Percentiles rank a stretch among this genome's conserved stretches.
phyloP scores from a whole-genome alignment of 2,113 vertebrate genomes.

The Pteropus alecto region DNA sequence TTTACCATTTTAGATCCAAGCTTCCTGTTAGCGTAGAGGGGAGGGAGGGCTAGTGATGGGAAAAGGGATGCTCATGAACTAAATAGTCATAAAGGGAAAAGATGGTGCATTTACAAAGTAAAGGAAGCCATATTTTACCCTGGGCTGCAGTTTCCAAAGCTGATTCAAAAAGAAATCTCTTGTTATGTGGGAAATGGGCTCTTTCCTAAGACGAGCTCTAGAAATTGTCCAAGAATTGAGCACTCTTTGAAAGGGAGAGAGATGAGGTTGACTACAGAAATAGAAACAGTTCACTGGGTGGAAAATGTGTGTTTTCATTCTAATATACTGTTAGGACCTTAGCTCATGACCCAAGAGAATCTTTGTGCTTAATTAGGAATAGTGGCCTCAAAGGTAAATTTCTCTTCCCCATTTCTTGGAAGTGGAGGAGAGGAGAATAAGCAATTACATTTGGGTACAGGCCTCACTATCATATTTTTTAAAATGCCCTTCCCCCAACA shows the following conservation, averaged over 20 bases:
- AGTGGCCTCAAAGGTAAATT: not conserved
- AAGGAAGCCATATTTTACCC: not conserved
- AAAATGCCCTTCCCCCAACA: not conserved
- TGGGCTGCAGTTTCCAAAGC: not conserved
- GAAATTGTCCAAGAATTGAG: not conserved
- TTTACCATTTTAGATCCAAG: not conserved
- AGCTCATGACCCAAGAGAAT: not conserved
- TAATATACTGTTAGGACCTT: not conserved
- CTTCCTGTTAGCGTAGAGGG: not conserved
- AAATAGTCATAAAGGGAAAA: not conserved
- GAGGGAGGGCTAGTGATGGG: not conserved
- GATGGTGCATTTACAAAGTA: not conserved
- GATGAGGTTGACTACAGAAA: not conserved
- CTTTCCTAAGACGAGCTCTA: not conserved
- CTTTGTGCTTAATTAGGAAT: not conserved
- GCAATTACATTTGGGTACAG: not conserved
- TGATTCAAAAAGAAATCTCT: constrained; percentile 34
- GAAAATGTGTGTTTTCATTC: constrained; percentile 17
- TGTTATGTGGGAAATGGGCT: not conserved
- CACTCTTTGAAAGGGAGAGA: not conserved
- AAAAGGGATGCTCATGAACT: not conserved
- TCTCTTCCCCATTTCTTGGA: not conserved
- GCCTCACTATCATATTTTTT: not conserved
- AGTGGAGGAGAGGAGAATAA: not conserved
- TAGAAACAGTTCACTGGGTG: not conserved